A percentile compares a stretch with the other conserved stretches of the same genome.
phyloP scores from a whole-genome alignment of 2,113 vertebrate genomes.

The Cyprinodon tularosa region DNA sequence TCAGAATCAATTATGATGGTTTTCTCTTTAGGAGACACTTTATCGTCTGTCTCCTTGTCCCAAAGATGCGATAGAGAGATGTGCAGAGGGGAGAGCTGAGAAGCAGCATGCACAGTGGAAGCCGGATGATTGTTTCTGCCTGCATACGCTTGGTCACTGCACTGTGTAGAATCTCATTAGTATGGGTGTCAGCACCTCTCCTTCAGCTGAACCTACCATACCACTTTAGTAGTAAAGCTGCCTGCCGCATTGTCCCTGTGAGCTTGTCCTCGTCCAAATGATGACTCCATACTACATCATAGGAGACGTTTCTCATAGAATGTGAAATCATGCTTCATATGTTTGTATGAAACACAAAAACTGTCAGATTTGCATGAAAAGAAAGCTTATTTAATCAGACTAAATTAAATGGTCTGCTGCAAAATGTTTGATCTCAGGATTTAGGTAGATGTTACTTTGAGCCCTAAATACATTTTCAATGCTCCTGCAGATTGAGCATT shows the following conservation, averaged over 20 bases:
- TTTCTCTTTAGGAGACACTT: neutral
- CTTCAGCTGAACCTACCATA: slow-evolving; percentile 78
- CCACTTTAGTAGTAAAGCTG: slow-evolving; percentile 72
- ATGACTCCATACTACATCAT: slow-evolving; percentile 51
- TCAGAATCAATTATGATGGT: neutral
- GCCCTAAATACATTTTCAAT: neutral
- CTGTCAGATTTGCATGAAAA: neutral
- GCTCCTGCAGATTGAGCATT: neutral
- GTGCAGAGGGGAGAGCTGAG: slow-evolving; percentile 21
- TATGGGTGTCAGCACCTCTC: slow-evolving; percentile 73
- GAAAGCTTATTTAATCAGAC: neutral
- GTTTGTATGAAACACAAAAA: neutral
- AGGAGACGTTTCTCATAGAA: slow-evolving; percentile 24
- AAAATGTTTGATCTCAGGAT: neutral
- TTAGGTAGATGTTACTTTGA: neutral
- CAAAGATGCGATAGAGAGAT: slow-evolving; percentile 30
- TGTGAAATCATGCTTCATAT: slow-evolving; percentile 32
- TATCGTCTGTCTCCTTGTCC: slow-evolving; percentile 40
- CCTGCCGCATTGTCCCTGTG: slow-evolving; percentile 75
- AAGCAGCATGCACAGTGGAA: slow-evolving; percentile 28
- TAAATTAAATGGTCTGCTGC: neutral
- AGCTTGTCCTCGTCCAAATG: slow-evolving; percentile 56
- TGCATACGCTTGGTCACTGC: slow-evolving; percentile 59
- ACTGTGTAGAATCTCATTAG: slow-evolving; percentile 69
- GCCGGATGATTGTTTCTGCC: slow-evolving; percentile 58